Conservation (phyloP, 2,113 vertebrate species). For the Cnemophilus loriae region DNA sequence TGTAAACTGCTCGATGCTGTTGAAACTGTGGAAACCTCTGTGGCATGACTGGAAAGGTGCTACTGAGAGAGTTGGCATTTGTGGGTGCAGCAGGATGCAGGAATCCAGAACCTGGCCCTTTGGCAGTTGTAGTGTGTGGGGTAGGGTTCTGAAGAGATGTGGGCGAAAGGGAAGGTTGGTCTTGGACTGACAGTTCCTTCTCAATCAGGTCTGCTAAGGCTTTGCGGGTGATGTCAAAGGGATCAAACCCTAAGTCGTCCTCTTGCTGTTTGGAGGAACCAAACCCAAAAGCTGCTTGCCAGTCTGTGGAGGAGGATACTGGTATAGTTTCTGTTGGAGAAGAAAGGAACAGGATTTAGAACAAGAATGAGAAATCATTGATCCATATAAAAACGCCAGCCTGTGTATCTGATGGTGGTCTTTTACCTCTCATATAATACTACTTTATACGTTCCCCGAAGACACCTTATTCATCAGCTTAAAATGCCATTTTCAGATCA, state of each 20-base stretch:
- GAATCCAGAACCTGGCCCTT: slow-evolving; percentile 83
- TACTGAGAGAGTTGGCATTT: slow-evolving; percentile 84
- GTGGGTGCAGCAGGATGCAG: slow-evolving; percentile 75
- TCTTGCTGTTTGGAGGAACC: slow-evolving; percentile 98
- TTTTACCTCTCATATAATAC: not conserved
- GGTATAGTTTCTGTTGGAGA: slow-evolving; percentile 90
- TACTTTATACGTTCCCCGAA: not conserved
- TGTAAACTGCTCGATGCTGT: slow-evolving; percentile 95
- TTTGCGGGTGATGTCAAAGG: slow-evolving; percentile 98
- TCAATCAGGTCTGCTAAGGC: slow-evolving; percentile 99
- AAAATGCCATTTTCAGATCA: not conserved
- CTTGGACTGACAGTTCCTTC: slow-evolving; percentile 98
- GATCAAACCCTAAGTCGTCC: slow-evolving; percentile 98
- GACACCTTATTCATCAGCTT: not conserved
- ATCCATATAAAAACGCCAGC: not conserved
- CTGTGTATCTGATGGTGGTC: not conserved
- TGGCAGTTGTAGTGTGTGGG: slow-evolving; percentile 81
- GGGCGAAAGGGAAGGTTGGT: slow-evolving; percentile 80
- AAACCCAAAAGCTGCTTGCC: slow-evolving; percentile 98
- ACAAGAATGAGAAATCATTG: not conserved
- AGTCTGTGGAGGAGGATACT: slow-evolving; percentile 97
- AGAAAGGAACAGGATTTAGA: not conserved
- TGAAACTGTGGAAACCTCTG: slow-evolving; percentile 91
- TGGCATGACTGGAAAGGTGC: slow-evolving; percentile 87
- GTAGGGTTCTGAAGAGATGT: slow-evolving; percentile 78